A percentile compares a stretch with the other conserved stretches of the same genome.
These are phyloP conservation scores for Odobenus rosmarus DNA, from an alignment of 2,113 vertebrate species.

Conservation along the genomic window DNA sequence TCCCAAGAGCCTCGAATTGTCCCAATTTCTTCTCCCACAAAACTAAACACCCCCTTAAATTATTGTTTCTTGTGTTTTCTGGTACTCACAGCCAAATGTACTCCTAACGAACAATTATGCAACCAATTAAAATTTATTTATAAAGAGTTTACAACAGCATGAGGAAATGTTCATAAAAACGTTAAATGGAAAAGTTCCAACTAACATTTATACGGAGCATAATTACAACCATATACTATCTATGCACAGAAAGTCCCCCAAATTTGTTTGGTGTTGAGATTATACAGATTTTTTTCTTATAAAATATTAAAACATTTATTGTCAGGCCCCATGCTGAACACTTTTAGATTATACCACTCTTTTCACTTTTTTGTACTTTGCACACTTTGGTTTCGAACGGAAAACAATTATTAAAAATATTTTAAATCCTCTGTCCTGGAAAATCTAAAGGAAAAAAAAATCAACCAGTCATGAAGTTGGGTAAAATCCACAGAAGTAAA, in stretches of 20 bases:
- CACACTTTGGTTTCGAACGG: not conserved
- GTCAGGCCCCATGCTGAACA: not conserved
- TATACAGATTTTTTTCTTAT: not conserved
- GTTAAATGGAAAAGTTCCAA: constrained; percentile 11
- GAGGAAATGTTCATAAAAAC: constrained; percentile 49
- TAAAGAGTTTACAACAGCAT: constrained; percentile 13
- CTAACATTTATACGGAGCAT: not conserved
- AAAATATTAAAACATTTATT: constrained; percentile 31
- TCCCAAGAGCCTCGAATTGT: not conserved
- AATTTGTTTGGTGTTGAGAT: not conserved
- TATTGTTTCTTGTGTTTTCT: not conserved
- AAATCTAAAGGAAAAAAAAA: constrained; percentile 39
- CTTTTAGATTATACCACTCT: constrained; percentile 40
- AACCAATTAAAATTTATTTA: constrained; percentile 55
- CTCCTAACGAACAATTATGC: not conserved
- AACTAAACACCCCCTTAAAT: not conserved
- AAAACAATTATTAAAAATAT: not conserved
- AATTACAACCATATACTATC: constrained; percentile 30
- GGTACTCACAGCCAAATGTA: not conserved
- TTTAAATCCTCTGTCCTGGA: constrained; percentile 1
- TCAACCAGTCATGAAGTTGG: not conserved
- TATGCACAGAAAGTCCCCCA: not conserved
- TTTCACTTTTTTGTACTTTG: not conserved
- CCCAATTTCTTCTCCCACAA: not conserved
- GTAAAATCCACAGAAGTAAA: constrained; percentile 37